Evolutionary conservation across 1,140 invertebrate genomes (phyloP), one percentile per base, ranked within the genome.

Genomic region (Drosophila mojavensis): DNA sequence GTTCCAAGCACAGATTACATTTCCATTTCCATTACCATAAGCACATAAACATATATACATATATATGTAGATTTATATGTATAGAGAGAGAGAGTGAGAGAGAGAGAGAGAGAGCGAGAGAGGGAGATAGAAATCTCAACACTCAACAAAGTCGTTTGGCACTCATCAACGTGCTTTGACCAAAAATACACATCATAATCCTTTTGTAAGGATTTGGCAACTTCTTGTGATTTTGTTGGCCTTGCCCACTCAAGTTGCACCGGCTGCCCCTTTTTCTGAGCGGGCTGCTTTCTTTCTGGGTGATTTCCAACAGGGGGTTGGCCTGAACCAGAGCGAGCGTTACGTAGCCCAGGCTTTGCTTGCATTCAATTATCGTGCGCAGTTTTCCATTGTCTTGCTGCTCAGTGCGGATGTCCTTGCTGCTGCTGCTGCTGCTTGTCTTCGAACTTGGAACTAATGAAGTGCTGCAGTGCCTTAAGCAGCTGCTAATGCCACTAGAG

Each of bases 141-240:
- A 74, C 62, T 68, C 63, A 59, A 28, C 70, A 73, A 67, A 81
- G 78, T 84, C 78, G 76, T 86, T 81, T 81, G 78, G 55, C 81
- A 69, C 53, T 66, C 66, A 64, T 61, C 50, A 69, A 63, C 54
- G 66, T 71, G 51, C 73, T 79, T 72, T 76, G 72, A 79, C 83
- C 84, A 88, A 88, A 88, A 88, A 74, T 88, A 88, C 83, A 88
- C 84, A 88, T 88, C 84, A 89, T 88, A 88, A 88, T 88, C 83
- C 83, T 79, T 88, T 88, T 88, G 84, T 79, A 78, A 80, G 84
- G 84, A 89, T 89, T 88, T 88, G 80, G 78, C 71, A 71, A 71
- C 60, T 75, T 71, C 73, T 72, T 75, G 72, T 75, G 72, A 69
- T 70, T 70, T 75, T 53, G 47, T 59, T 67, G 15, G 51, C 66